Evolutionary conservation across 2,797 vertebrate species (phyloP), one percentile per base, ranked within the genome.

Genomic region (Neostethus bicornis): DNA sequence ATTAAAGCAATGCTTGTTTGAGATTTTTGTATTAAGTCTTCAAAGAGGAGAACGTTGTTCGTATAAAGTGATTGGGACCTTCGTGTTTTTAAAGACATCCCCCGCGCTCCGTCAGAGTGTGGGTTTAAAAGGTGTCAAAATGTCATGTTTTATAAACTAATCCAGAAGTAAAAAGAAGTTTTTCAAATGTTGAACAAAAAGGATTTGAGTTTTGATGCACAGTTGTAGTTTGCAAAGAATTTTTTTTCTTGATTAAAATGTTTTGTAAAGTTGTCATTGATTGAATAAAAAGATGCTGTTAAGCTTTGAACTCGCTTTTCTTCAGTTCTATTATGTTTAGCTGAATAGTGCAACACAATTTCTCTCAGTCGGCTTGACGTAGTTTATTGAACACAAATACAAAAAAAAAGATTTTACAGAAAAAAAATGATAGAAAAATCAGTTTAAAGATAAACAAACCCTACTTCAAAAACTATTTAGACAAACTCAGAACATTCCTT

Each of bases 111-210:
- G 67, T 79, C 78, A 85, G 66, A n/a, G 70, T 85, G 89, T 89
- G 85, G 77, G 80, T 72, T 53, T 51, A 41, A 67, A n/a, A 80
- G 85, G 79, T 91, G 89, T 92, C 85, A 77, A 89, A 79, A 81
- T 82, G 87, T 90, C 90, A 89, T 86, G 91, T 94, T 96, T 95
- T 95, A 92, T 95, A 94, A 95, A 94, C 90, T 92, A 95, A 93
- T 92, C 76, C 88, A 91, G 93, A 95, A 92, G 87, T 92, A 89
- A 91, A 89, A 91, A 81, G 66, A 83, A 79, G 85, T 63, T 86
- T 87, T 69, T 75, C 83, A 59, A 66, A 78, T 37, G 14, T 7
- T n/a, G n/a, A 32, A 32, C n/a, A 78, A 83, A 51, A 70, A 85
- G 70, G 81, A 80, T 87, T 86, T 85, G 68, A 87, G 90, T 89